Evolutionary conservation across 2,113 vertebrate species (phyloP).

Genomic region (Genyomyrus donnyi): DNA sequence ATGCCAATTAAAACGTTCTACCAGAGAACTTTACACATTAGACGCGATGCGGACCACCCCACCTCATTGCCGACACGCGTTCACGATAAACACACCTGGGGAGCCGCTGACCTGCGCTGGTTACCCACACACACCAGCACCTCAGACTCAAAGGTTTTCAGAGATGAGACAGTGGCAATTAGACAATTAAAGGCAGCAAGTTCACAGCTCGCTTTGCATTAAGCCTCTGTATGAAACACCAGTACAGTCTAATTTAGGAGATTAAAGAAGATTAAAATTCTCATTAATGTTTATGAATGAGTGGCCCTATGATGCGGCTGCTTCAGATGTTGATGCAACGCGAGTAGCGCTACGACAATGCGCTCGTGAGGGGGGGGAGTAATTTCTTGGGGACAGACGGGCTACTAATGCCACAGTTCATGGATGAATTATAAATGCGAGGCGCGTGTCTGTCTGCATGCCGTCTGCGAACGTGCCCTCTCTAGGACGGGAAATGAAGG

Average conservation of each 20-base stretch:
- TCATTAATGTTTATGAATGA: conserved; percentile 42
- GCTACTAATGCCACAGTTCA: conserved; percentile 75
- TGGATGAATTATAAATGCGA: conserved; percentile 75
- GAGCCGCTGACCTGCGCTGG: conserved; percentile 49
- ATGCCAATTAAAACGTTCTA: background rate
- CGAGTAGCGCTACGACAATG: conserved; percentile 6
- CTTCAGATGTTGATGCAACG: conserved; percentile 58
- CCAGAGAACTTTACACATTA: background rate
- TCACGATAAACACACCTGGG: conserved; percentile 37
- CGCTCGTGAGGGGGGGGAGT: conserved; percentile 45
- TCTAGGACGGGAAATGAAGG: background rate
- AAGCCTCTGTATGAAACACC: conserved; percentile 36
- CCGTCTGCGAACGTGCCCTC: background rate
- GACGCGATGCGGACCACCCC: background rate
- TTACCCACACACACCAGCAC: conserved; percentile 52
- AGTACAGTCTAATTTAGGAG: conserved; percentile 49
- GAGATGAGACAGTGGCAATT: conserved; percentile 45
- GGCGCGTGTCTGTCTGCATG: background rate
- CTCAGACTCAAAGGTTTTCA: conserved; percentile 44
- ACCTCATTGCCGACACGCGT: conserved; percentile 32
- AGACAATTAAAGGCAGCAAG: conserved; percentile 51
- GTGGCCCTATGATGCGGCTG: conserved; percentile 36
- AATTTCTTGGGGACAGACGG: conserved; percentile 63
- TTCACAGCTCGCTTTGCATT: conserved; percentile 40
- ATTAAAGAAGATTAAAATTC: conserved; percentile 56